phyloP scores from a whole-genome alignment of 2,888 invertebrate species.

The Eristalis tenax region DNA sequence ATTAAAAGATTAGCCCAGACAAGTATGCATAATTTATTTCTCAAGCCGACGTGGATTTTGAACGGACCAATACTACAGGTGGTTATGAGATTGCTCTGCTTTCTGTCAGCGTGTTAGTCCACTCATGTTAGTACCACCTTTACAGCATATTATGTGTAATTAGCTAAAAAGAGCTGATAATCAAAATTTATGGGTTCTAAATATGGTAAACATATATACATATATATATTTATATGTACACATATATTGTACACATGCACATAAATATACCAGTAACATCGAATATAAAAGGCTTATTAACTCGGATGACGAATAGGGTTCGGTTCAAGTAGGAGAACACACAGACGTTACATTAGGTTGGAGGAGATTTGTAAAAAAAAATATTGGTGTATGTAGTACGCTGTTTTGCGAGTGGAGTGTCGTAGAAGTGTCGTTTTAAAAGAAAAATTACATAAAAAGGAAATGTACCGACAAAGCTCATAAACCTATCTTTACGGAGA shows the following conservation, averaged over 20 bases:
- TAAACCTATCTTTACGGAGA: no score
- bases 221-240: background rate
- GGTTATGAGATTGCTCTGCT: conserved; percentile 7
- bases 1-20: conserved; percentile 24
- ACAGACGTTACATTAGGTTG: conserved; percentile 17
- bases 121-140: no score
- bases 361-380: no score
- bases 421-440: no score
- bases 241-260: background rate
- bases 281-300: conserved; percentile 22
- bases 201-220: no score
- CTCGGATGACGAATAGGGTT: background rate
- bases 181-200: background rate
- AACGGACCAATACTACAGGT: conserved; percentile 2
- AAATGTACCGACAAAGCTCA: no score
- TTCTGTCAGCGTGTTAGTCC: background rate
- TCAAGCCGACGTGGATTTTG: background rate
- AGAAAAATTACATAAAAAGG: no score
- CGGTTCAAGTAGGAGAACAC: background rate
- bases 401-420: no score
- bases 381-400: no score
- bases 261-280: conserved; percentile 5
- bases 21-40: conserved; percentile 5
- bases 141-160: conserved; percentile 9
- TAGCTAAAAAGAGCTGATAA: background rate